A percentile compares a stretch with the other conserved stretches of the same genome.
phyloP scores from a whole-genome alignment of 2,113 vertebrate genomes.

The Grammomys dolichurus region DNA sequence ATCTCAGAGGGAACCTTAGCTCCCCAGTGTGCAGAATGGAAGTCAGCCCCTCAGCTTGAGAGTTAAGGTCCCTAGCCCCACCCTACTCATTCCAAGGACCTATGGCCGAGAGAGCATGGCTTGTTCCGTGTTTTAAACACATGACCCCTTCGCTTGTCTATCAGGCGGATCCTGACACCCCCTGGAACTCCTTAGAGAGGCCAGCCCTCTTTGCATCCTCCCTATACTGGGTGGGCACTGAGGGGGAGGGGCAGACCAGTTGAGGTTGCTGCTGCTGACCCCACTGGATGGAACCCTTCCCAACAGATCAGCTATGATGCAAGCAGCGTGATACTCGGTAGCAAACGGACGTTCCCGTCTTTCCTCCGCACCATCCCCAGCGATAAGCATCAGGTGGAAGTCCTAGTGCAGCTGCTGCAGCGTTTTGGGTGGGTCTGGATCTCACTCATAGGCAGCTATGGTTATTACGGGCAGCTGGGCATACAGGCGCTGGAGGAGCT shows the following conservation, averaged over 20 bases:
- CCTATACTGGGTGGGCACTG: neutral
- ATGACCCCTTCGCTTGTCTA: neutral
- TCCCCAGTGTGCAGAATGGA: neutral
- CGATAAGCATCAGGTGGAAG: conserved; percentile 86
- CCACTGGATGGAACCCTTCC: neutral
- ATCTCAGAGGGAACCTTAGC: neutral
- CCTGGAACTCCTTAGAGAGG: neutral
- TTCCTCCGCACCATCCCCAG: conserved; percentile 91
- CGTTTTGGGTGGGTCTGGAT: conserved; percentile 92
- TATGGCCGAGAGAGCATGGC: neutral
- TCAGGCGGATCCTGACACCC: neutral
- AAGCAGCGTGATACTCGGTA: conserved; percentile 82
- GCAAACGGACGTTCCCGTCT: conserved; percentile 87
- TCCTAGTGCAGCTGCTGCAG: conserved; percentile 86
- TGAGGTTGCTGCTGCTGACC: neutral
- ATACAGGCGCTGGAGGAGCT: conserved; percentile 79
- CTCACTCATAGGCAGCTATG: conserved; percentile 85
- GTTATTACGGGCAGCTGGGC: conserved; percentile 84
- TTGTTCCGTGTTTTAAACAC: neutral
- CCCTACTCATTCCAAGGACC: neutral
- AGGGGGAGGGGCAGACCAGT: neutral
- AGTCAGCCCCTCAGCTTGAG: neutral
- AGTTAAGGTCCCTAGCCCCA: neutral
- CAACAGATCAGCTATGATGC: conserved; percentile 91
- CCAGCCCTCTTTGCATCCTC: neutral